Base-by-base conservation (phyloP, 2,113 vertebrate species). In the Notiomystis cincta region DNA sequence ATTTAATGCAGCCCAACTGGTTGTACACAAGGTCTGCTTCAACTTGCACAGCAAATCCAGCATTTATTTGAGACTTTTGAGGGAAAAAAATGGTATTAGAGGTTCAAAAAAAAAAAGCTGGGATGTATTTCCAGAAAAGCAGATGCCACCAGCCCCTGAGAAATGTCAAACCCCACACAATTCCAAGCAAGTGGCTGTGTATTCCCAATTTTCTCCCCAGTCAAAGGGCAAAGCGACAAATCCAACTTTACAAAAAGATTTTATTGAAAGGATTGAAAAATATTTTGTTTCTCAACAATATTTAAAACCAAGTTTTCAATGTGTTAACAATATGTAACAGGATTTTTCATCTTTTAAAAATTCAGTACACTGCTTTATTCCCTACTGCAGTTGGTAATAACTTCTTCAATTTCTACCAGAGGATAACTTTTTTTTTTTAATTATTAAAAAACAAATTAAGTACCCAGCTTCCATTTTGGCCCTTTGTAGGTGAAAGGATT, bases 251-350 rank as follows among this genome's bases (percentile, higher is more conserved):
- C 89, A 95, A 96, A 98, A 98, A 96, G 70, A 67, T 84, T 99
- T 99, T 99, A 99, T 98, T 98, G 98, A 98, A 98, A 98, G 97
- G 82, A 97, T 98, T 98, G 97, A 97, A 98, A 98, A 98, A 97
- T 95, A 97, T 35, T 67, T 91, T 66, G 96, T 97, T 97, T 97
- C 53, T 98, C 96, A 97, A 96, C 94, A 97, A 92, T 96, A 96
- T 97, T 97, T 96, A 97, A 97, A 96, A 98, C 97, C 98, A 98
- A 97, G 90, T 83, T 95, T 92, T 95, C 87, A 95, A 95, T 97
- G 91, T 58, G 86, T 97, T 96, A 95, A 98, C 93, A 98, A 87
- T 97, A 97, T 91, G 95, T 96, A 98, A 98, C 95, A 95, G 91
- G 95, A 95, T 96, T 64, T 94, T 97, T 89, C 60, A 79, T 92